Base-by-base conservation (phyloP, 2,888 invertebrate species). In the Drosophila atroscutellata region DNA sequence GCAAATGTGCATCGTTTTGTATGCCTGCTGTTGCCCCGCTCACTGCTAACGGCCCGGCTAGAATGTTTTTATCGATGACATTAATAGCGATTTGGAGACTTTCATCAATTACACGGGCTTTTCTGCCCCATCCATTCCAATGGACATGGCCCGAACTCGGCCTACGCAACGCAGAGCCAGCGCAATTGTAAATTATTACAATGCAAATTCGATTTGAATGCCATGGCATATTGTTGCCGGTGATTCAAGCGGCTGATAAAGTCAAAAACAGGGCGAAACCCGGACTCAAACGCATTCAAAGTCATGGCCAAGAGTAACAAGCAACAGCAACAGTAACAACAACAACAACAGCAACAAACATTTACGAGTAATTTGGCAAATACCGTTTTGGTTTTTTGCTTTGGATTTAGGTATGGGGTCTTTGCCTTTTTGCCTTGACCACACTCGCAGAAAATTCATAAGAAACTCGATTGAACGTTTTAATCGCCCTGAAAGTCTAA, bases 171-270 rank as follows among this genome's bases (percentile, higher is more conserved):
- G 32, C 13, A 49, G 50, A 71, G n/a, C n/a, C 34, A 34, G 74
- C 67, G 68, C 70, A 80, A 89, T 83, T 78, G 87, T 90, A 89
- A 90, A 84, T 79, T 87, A 87, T 90, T 86, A 90, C 90, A 87
- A 87, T 87, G 90, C 90, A 86, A 82, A 84, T 68, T 81, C 84
- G 86, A 84, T 89, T 89, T 90, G 86, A 80, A 78, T 72, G 80
- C 74, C 62, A 60, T 69, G 63, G 71, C 77, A 65, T 73, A 80
- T 73, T 80, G 69, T 77, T 20, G 56, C 24, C 75, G 70, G 75
- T 90, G 81, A 86, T 87, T 84, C 77, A 80, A 81, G 72, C 72
- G 72, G 72, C 75, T 85, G 88, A 87, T 85, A 85, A 85, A 78
- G 66, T 65, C 58, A 56, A 56, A 60, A 50, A 60, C 63, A 47